Evolutionary conservation across 2,888 invertebrate genomes (phyloP), one percentile per base, ranked within the genome.

Genomic region (Busseola fusca): DNA sequence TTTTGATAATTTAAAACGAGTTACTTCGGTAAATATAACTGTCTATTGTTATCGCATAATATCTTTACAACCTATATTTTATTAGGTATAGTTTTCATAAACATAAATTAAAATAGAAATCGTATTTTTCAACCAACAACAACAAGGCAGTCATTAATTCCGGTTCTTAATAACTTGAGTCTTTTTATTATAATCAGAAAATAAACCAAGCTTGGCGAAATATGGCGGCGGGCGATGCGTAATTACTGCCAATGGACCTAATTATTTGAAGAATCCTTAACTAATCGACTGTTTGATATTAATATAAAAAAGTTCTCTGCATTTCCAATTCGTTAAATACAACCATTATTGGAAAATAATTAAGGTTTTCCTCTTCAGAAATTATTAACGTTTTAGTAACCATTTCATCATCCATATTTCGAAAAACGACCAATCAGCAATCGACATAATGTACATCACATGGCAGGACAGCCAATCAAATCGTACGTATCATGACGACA

Each of bases 221-320:
- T 78, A 80, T 75, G 50, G 68, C 34, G 63, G 68, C 68, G 65
- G 63, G 68, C 68, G 65, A 58, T 69, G 42, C 60, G 74, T 80
- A 83, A 84, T 86, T 84, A 82, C 70, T 59, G 52, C 45, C 58
- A 57, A 78, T 76, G 64, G 66, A 68, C 42, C 71, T 74, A 75
- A 81, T 80, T 79, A 78, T 76, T 83, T 63, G 48, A 37, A 74
- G 58, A 76, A 77, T 78, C 40, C 64, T 67, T 74, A 25, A 64
- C 57, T 82, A 80, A 86, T 84, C 84, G 56, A 56, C 50, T 71
- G 12, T 59, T 69, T 54, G 45, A 69, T 73, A 82, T 72, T 67
- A 62, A 65, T 67, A 76, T 73, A 71, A 67, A 69, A 62, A 65
- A 72, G 2, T 60, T 74, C 12, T 56, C 14, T 27, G 37, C 50